A percentile compares a stretch with the other conserved stretches of the same genome.
Evolutionary conservation across 2,888 invertebrate genomes (phyloP).

Genomic region (Crematogaster levior): DNA sequence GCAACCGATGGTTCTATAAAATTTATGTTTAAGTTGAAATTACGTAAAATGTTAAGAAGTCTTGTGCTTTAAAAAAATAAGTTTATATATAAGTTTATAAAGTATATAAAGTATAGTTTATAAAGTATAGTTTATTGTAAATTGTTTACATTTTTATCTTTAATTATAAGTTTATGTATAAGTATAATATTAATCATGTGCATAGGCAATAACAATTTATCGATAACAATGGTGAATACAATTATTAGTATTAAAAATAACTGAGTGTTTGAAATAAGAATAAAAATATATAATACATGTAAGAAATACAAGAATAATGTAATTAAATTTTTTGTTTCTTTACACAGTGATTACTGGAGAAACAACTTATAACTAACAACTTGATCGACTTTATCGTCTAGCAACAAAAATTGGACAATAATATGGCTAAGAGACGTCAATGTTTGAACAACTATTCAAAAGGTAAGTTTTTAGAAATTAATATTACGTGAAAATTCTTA

Average conservation of each 20-base stretch:
- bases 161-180: too few species aligned
- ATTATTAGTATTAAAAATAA: not conserved
- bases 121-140: too few species aligned
- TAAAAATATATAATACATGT: not conserved
- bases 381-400: too few species aligned
- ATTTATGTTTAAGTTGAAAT: not conserved
- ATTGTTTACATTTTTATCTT: too few species aligned
- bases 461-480: not conserved
- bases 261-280: not conserved
- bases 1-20: not conserved
- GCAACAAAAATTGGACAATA: too few species aligned
- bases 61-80: not conserved
- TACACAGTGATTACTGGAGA: not conserved
- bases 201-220: not conserved
- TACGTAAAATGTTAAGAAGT: not conserved
- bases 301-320: not conserved
- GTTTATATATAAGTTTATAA: too few species aligned
- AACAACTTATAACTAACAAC: not conserved
- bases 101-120: too few species aligned
- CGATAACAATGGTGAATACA: not conserved
- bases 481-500: not conserved
- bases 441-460: not conserved
- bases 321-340: slow-evolving; percentile 3
- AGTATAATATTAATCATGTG: slow-evolving; percentile 16
- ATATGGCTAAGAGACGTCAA: too few species aligned